Evolutionary conservation across 2,888 invertebrate genomes (phyloP), one percentile per base, ranked within the genome.

Genomic region (Acheta domesticus): DNA sequence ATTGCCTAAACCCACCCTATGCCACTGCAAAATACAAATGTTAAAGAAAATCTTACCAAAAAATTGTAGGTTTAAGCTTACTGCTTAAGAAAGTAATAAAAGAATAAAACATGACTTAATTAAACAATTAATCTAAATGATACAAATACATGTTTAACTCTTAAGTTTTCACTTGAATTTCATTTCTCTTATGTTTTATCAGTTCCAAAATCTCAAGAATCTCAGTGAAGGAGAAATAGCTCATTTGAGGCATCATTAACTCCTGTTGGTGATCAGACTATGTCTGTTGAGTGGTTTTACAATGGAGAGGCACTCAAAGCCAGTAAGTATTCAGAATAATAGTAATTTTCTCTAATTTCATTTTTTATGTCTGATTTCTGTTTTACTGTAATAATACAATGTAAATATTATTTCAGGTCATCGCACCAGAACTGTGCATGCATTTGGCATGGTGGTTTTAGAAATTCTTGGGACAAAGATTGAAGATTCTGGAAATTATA

Each of bases 401-500:
- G 62, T 62, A n/a, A 19, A 62, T 62, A 62, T n/a, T 62, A 62
- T 78, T 79, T 82, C 82, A 87, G 89, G 89, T 81, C 96, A 97
- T 86, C 92, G 98, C 82, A 93, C 94, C 81, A 91, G 96, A 85
- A 98, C 98, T 16, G 96, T 97, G 19, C 96, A 98, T 86, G 98
- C 98, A 20, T 98, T 99, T 86, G 99, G 99, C 79, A 97, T 97
- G 93, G 97, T 98, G 36, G 96, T 98, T 75, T 90, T 99, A 75
- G 99, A 99, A 89, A 96, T 99, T 83, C 90, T 96, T 23, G 98
- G 98, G 82, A 96, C 96, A 1, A 96, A 96, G 86, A 94, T 94
- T 80, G 93, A 95, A 86, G 99, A 99, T 87, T 93, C 95, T 48
- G 98, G 98, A 75, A 92, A 91, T 49, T 97, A 96, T 86, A 94